Base-by-base conservation (phyloP, 2,888 invertebrate genomes). In the Lasioglossum calceatum region DNA sequence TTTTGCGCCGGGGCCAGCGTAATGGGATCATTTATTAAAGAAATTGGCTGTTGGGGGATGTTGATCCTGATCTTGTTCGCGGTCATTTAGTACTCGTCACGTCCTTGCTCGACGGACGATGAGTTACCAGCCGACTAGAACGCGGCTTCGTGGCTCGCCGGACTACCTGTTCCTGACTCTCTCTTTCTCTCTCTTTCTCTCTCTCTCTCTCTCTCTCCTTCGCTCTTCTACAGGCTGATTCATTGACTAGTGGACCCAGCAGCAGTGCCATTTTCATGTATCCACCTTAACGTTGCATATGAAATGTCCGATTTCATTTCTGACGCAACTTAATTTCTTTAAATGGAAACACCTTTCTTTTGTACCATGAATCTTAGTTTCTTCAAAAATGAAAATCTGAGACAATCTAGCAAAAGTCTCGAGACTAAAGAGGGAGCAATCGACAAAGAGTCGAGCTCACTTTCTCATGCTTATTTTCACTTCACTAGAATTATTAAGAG, bases 21-120 rank as follows among this genome's bases (percentile, higher is more conserved):
- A 95, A 95, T 95, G 92, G 94, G 92, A 93, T 94, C 95, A 95
- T 95, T 95, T 95, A 94, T 95, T 94, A 94, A 94, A 93, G 92
- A 94, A 95, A 95, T 94, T 94, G 94, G 93, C 92, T 92, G 92
- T 90, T 50, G 67, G 64, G 32, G 47, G 75, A 71, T 79, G 83
- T 4, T 36, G 83, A 36, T 79, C 64, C 64, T 88, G 91, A 86
- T 91, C 89, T 86, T 85, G 88, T 70, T 70, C 70, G 81, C 84
- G 36, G 71, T 83, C 84, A 75, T 84, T 77, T 77, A 42, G 77
- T 72, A 81, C 84, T 87, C 87, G 82, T 84, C 86, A 77, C 82
- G 88, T 88, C 76, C 67, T 73, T 61, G 77, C 58, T 77, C 44
- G 78, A 42, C 82, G 42, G 82, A 87, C 90, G 85, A 90, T 86